A percentile compares a stretch with the other conserved stretches of the same genome.
Evolutionary conservation across 2,888 invertebrate species (phyloP).

Genomic region (Lomographa bimaculata): DNA sequence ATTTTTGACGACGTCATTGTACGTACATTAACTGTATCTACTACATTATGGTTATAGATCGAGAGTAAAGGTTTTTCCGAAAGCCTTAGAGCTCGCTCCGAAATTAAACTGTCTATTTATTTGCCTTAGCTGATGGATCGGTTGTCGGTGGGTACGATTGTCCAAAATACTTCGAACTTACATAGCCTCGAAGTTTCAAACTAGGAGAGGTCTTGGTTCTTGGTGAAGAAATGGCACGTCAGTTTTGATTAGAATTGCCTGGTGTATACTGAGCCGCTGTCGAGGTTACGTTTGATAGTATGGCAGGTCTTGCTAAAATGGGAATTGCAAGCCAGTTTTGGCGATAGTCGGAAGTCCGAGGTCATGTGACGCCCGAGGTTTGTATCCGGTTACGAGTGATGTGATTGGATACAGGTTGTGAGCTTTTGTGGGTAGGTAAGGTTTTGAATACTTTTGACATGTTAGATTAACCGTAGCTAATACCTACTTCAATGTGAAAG

Average conservation of each 20-base stretch:
- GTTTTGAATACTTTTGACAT: constrained; percentile 18
- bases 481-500: too few species aligned
- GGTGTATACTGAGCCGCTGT: constrained; percentile 8
- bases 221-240: constrained; percentile 22
- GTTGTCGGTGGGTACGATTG: constrained; percentile 43
- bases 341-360: constrained; percentile 60
- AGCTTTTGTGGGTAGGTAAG: constrained; percentile 11
- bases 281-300: constrained; percentile 2
- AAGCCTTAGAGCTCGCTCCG: constrained; percentile 23
- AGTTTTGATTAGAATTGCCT: constrained; percentile 26
- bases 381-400: constrained; percentile 54
- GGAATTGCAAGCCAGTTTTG: constrained; percentile 55
- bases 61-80: constrained; percentile 12
- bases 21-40: too few species aligned
- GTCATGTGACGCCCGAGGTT: constrained; percentile 58
- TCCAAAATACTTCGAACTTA: constrained; percentile 38
- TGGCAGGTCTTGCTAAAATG: constrained; percentile 32
- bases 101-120: constrained; percentile 69
- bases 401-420: constrained; percentile 38
- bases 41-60: too few species aligned
- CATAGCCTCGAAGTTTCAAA: neutral
- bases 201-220: constrained; percentile 8
- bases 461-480: too few species aligned
- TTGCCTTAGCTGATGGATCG: constrained; percentile 63
- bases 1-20: too few species aligned